phyloP scores from a whole-genome alignment of 2,797 vertebrate genomes.

The Steatocranus sp. region DNA sequence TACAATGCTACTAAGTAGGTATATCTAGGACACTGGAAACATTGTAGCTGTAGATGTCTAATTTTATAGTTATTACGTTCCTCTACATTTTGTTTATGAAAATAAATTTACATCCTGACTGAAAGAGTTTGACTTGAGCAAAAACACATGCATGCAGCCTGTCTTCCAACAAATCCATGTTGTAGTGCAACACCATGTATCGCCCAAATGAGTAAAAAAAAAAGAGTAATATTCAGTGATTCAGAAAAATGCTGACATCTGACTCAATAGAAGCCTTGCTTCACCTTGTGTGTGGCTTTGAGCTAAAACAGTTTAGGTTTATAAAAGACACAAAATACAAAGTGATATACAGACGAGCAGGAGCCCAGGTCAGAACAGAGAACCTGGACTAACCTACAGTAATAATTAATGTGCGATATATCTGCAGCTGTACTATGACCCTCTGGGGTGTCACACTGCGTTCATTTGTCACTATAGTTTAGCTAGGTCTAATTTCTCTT shows the following conservation, averaged over 20 bases:
- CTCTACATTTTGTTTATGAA: not conserved
- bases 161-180: not conserved
- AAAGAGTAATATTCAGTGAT: not conserved
- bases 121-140: not conserved
- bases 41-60: not conserved
- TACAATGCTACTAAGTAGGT: not conserved
- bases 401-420: slow-evolving; percentile 18
- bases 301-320: no score
- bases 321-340: not conserved
- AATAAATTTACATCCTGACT: not conserved
- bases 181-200: not conserved
- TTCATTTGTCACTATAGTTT: slow-evolving; percentile 7
- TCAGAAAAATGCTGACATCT: not conserved
- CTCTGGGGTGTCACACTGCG: not conserved
- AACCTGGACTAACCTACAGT: not conserved
- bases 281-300: not conserved
- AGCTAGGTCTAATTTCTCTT: not conserved
- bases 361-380: not conserved
- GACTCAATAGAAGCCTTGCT: not conserved
- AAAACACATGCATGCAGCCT: not conserved
- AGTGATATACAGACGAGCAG: not conserved
- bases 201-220: not conserved
- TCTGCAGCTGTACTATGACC: slow-evolving; percentile 13
- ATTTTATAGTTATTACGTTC: not conserved
- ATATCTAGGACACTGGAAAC: not conserved